Conservation (phyloP, 2,888 invertebrate genomes). For the Acrobasis repandana region DNA sequence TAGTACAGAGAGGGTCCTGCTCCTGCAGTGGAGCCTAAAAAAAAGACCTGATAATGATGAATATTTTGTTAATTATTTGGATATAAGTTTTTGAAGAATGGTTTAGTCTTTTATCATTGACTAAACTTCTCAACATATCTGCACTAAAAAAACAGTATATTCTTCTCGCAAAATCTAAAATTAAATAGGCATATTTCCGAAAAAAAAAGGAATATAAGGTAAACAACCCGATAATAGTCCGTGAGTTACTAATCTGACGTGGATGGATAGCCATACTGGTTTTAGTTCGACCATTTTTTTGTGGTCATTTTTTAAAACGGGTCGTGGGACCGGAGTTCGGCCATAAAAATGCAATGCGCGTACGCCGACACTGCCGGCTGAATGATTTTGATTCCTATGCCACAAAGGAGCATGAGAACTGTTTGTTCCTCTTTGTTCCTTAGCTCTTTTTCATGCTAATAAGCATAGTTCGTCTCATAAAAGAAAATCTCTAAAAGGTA, state of each 20-base stretch:
- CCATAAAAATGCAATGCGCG: conserved; percentile 62
- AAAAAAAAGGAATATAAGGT: conserved; percentile 39
- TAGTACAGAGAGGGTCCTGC: no score
- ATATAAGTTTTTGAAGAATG: no score
- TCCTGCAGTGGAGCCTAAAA: no score
- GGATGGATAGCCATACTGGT: conserved; percentile 51
- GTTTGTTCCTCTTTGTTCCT: conserved; percentile 14
- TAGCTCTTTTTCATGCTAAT: conserved; percentile 22
- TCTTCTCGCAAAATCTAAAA: not conserved
- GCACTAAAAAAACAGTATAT: no score
- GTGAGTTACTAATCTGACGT: conserved; percentile 50
- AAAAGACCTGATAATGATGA: no score
- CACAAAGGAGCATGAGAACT: conserved; percentile 8
- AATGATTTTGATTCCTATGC: conserved; percentile 23
- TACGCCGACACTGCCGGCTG: conserved; percentile 32
- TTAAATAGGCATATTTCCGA: not conserved
- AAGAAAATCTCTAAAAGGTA: conserved; percentile 1
- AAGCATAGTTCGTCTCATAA: not conserved
- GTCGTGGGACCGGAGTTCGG: conserved; percentile 51
- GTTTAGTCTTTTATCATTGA: no score
- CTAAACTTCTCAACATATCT: no score
- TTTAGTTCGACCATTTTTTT: conserved; percentile 58
- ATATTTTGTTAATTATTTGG: no score
- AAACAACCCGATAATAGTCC: conserved; percentile 52
- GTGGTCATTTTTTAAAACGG: conserved; percentile 49